Conservation (phyloP, 2,888 invertebrate genomes). For the Brachyopa scutellaris region DNA sequence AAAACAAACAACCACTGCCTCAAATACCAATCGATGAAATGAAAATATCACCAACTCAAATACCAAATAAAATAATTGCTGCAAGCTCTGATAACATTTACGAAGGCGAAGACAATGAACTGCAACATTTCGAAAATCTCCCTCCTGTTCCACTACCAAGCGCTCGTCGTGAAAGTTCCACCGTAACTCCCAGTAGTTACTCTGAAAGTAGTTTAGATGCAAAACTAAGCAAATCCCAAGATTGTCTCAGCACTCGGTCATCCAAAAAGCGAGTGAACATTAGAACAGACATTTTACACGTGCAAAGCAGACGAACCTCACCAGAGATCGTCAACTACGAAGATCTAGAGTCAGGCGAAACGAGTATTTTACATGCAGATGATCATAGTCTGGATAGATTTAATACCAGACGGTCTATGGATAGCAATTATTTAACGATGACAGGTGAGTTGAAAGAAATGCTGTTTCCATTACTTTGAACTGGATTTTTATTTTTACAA, state of each 20-base stretch:
- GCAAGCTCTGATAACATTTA: constrained; percentile 82
- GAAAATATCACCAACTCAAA: constrained; percentile 42
- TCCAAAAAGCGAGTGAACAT: constrained; percentile 86
- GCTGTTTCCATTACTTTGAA: not conserved
- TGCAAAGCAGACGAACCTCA: constrained; percentile 80
- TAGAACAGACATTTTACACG: constrained; percentile 82
- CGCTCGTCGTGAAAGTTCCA: constrained; percentile 79
- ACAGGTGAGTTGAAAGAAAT: constrained; percentile 78
- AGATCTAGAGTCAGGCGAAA: constrained; percentile 81
- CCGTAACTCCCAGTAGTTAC: constrained; percentile 81
- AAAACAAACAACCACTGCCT: constrained; percentile 82
- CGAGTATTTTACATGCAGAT: constrained; percentile 80
- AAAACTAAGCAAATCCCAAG: constrained; percentile 80
- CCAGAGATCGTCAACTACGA: constrained; percentile 80
- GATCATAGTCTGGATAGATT: constrained; percentile 83
- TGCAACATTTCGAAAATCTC: constrained; percentile 80
- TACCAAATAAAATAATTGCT: constrained; percentile 39
- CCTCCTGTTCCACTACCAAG: constrained; percentile 78
- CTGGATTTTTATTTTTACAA: constrained; percentile 33
- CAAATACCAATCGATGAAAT: constrained; percentile 77
- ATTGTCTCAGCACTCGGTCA: constrained; percentile 82
- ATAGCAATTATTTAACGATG: constrained; percentile 86
- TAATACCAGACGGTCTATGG: constrained; percentile 83
- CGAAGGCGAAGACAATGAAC: constrained; percentile 81
- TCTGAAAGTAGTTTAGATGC: constrained; percentile 81